Percentiles rank a stretch among this genome's conserved stretches.
phyloP scores from a whole-genome alignment of 2,113 vertebrate species.

The Lethenteron camtschaticum region DNA sequence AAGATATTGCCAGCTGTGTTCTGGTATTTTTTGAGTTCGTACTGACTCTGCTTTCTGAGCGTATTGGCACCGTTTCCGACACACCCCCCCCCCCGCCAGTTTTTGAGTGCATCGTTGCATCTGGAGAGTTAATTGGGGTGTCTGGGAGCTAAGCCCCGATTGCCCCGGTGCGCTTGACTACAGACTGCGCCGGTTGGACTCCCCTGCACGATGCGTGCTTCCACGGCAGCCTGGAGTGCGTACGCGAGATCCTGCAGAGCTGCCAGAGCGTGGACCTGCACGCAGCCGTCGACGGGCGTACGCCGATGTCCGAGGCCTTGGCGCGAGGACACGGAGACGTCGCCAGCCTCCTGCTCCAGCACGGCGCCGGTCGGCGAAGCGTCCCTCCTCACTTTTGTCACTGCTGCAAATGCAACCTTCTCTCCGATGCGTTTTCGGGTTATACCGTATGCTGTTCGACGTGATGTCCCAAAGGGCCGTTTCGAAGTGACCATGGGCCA shows the following conservation, averaged over 20 bases:
- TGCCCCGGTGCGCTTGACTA: constrained; percentile 30
- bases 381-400: neutral
- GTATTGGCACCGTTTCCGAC: no score
- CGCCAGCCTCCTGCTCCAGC: constrained; percentile 57
- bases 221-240: constrained; percentile 68
- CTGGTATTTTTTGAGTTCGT: no score
- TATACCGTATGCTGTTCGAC: no score
- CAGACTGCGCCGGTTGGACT: constrained; percentile 88
- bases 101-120: no score
- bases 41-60: no score
- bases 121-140: no score
- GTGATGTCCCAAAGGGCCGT: no score
- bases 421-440: no score
- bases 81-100: no score
- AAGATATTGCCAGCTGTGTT: no score
- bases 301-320: constrained; percentile 69
- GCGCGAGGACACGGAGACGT: constrained; percentile 55
- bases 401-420: neutral
- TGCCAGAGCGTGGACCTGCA: constrained; percentile 50
- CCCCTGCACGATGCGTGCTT: constrained; percentile 92
- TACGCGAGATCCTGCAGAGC: constrained; percentile 53
- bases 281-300: constrained; percentile 61
- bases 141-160: no score
- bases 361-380: constrained; percentile 27
- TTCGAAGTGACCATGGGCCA: no score